Base-by-base conservation (phyloP, 2,797 vertebrate genomes). In the Rhinatrema bivittatum region DNA sequence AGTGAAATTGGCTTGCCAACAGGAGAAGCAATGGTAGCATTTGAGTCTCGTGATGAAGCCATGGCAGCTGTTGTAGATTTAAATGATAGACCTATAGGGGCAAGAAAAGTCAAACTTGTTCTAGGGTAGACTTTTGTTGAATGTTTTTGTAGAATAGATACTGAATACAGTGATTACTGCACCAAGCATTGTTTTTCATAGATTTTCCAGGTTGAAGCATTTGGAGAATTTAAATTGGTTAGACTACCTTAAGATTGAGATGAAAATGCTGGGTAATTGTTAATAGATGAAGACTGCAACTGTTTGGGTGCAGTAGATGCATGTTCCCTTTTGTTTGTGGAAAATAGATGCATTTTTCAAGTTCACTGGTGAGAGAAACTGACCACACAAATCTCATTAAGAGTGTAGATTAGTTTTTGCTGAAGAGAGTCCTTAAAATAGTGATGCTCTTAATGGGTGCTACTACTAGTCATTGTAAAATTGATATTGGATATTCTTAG, bases 11-110 rank as follows among this genome's bases (percentile, higher is more conserved):
- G 96, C 46, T 82, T 98, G 73, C 91, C 94, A 39, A 99, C 92
- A 36, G 96, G 96, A 7, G 94, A 99, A 82, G 96, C 94, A 39
- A 96, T 99, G 94, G 96, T 99, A 59, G 96, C 96, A 42, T 99
- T 99, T n/a, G 92, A 98, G 63, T 97, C 84, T 57, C 91, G 91
- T 1, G 90, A 97, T 62, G 94, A 99, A 84, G 96, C 96, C 33
- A 79, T 87, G 59, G 91, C 96, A 22, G 94, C 94, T 22, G 93
- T 99, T 40, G 87, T 95, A 79, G 96, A 99, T 72, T 85, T 99
- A 51, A 99, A 98, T 76, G 96, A 99, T 61, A 81, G 96, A 53
- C 96, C 96, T 57, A 99, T 99, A 67, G 96, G 96, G 26, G 91
- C 96, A 30, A 89, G 96, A 28, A 99, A 99, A 74, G 96, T 99